Percentiles rank a stretch among this genome's conserved stretches.
These are phyloP conservation scores for Tapera naevia DNA, from an alignment of 2,797 vertebrate genomes.

Conservation along the genomic window DNA sequence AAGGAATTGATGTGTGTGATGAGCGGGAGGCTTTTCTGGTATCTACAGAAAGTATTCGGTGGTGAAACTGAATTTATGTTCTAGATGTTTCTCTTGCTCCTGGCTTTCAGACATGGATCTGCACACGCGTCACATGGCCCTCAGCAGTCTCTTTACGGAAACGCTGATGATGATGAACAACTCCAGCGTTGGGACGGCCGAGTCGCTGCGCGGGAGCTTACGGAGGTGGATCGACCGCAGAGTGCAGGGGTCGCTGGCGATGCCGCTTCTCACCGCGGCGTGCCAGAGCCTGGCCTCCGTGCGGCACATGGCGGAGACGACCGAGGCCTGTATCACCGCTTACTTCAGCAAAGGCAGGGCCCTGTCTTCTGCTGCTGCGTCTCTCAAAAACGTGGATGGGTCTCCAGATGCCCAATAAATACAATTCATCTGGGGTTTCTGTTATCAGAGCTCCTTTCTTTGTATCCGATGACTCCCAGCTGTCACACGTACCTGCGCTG, in stretches of 20 bases:
- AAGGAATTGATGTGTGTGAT: background rate
- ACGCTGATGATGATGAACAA: slow-evolving; percentile 89
- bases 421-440: rapidly evolving
- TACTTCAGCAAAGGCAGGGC: slow-evolving; percentile 88
- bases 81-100: rapidly evolving
- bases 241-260: slow-evolving; percentile 83
- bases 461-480: background rate
- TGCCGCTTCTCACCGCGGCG: slow-evolving; percentile 92
- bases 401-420: background rate
- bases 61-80: background rate
- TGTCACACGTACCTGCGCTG: background rate
- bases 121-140: slow-evolving; percentile 90
- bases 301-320: slow-evolving; percentile 92
- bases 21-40: background rate
- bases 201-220: slow-evolving; percentile 85
- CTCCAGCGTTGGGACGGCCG: slow-evolving; percentile 85
- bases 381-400: rapidly evolving
- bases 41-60: background rate
- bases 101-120: slow-evolving; percentile 81
- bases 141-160: slow-evolving; percentile 90
- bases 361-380: background rate
- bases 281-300: slow-evolving; percentile 93
- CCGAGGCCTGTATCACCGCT: slow-evolving; percentile 91
- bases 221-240: slow-evolving; percentile 86
- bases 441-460: background rate